Evolutionary conservation across 2,113 vertebrate genomes (phyloP).

Genomic region (Sula dactylatra): DNA sequence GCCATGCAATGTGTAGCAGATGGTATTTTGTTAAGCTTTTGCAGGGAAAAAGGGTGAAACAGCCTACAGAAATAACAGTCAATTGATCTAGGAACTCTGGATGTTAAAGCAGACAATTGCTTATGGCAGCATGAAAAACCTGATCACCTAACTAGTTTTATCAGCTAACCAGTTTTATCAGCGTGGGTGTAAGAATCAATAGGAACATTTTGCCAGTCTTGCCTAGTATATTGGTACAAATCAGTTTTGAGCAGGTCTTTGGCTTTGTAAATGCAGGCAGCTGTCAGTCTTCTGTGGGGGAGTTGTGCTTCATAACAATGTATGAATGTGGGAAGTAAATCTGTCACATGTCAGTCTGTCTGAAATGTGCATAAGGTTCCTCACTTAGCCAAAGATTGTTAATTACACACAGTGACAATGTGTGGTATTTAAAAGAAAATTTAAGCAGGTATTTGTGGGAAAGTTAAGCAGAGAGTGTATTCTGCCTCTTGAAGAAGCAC

Average conservation of each 20-base stretch:
- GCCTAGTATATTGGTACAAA: constrained; percentile 1
- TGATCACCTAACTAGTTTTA: neutral
- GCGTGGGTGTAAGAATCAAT: neutral
- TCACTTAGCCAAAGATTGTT: neutral
- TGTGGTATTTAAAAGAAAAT: constrained; percentile 9
- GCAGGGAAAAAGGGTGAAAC: neutral
- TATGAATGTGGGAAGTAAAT: constrained; percentile 31
- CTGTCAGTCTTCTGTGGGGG: constrained; percentile 28
- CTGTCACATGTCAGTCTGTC: constrained; percentile 50
- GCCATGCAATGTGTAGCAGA: accelerated
- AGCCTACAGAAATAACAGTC: neutral
- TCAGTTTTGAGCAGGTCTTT: neutral
- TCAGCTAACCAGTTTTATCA: neutral
- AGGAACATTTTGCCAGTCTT: neutral
- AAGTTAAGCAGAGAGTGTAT: neutral
- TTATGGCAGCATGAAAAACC: neutral
- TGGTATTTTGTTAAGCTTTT: neutral
- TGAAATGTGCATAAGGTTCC: constrained; percentile 4
- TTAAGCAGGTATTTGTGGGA: neutral
- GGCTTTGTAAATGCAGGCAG: constrained; percentile 22
- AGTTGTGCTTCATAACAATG: constrained; percentile 28
- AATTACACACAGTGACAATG: neutral
- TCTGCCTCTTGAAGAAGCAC: neutral
- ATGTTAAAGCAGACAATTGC: neutral
- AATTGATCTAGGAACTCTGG: neutral